Conservation (phyloP, 2,797 vertebrate genomes). For the Rhinichthys osculus region DNA sequence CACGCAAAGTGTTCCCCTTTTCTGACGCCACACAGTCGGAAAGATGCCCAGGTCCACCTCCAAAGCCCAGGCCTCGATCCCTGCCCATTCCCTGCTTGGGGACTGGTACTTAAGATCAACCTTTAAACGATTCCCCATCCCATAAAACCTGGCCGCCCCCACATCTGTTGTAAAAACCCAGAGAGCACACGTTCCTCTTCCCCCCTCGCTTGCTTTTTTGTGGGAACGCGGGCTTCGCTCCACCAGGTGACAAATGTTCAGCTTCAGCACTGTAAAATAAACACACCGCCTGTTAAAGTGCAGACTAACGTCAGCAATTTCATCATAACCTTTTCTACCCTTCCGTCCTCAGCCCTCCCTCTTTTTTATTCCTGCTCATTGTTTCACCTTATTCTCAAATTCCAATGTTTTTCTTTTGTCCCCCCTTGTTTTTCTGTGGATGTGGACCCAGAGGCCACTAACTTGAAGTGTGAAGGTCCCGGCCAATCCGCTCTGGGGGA, state of each 20-base stretch:
- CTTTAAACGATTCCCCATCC: constrained; percentile 76
- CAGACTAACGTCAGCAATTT: constrained; percentile 75
- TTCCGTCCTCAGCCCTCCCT: constrained; percentile 18
- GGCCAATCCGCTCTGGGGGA: constrained; percentile 71
- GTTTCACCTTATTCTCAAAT: constrained; percentile 60
- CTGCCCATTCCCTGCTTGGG: constrained; percentile 67
- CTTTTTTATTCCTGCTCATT: background rate
- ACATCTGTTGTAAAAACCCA: constrained; percentile 73
- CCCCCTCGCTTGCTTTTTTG: constrained; percentile 52
- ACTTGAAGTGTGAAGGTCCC: constrained; percentile 40
- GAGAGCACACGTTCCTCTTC: constrained; percentile 37
- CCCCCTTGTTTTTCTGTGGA: constrained; percentile 63
- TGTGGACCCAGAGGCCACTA: constrained; percentile 54
- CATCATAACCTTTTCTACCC: constrained; percentile 64
- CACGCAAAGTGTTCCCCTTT: constrained; percentile 64
- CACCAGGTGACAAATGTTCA: constrained; percentile 76
- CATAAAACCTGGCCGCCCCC: constrained; percentile 74
- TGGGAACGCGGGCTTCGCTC: constrained; percentile 71
- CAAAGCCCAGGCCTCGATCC: constrained; percentile 67
- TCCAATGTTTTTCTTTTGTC: background rate
- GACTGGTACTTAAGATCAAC: constrained; percentile 76
- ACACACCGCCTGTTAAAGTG: constrained; percentile 70
- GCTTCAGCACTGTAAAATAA: constrained; percentile 73
- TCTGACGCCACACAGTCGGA: constrained; percentile 74
- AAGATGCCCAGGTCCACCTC: constrained; percentile 68